These are phyloP conservation scores for Threskiornis aethiopicus DNA, from an alignment of 2,797 vertebrate species.

Conservation along the genomic window DNA sequence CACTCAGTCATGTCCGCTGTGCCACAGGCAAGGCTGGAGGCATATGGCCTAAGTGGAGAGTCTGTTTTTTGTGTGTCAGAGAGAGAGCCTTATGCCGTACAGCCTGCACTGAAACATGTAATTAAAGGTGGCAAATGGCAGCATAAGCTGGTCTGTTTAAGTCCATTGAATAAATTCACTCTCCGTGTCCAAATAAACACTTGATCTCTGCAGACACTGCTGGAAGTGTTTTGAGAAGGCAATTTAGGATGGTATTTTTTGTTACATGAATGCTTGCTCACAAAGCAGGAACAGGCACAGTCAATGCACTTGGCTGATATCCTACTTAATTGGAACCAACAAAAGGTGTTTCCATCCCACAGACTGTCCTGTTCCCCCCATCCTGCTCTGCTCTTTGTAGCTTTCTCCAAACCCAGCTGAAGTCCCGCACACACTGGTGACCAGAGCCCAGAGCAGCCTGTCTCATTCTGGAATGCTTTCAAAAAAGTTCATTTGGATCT, in stretches of 20 bases:
- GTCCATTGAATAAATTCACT: background rate
- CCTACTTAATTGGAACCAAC: background rate
- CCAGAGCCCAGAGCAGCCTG: background rate
- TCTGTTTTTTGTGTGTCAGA: fast-evolving
- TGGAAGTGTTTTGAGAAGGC: background rate
- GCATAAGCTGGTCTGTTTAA: background rate
- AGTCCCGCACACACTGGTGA: background rate
- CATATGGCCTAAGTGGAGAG: background rate
- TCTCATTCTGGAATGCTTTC: background rate
- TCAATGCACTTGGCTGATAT: background rate
- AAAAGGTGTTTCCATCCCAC: background rate
- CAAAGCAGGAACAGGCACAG: background rate
- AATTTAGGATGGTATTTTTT: background rate
- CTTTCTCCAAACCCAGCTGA: background rate
- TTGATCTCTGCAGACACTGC: background rate
- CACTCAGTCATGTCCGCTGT: fast-evolving
- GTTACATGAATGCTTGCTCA: background rate
- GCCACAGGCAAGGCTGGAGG: background rate
- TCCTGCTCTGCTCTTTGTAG: background rate
- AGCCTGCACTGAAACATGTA: background rate
- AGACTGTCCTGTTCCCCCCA: background rate
- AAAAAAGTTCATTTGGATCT: background rate
- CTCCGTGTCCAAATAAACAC: background rate
- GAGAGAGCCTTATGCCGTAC: background rate
- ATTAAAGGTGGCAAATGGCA: background rate